A percentile compares a stretch with the other conserved stretches of the same genome.
Conservation (phyloP, 2,113 vertebrate genomes). For the Syrrhaptes paradoxus region DNA sequence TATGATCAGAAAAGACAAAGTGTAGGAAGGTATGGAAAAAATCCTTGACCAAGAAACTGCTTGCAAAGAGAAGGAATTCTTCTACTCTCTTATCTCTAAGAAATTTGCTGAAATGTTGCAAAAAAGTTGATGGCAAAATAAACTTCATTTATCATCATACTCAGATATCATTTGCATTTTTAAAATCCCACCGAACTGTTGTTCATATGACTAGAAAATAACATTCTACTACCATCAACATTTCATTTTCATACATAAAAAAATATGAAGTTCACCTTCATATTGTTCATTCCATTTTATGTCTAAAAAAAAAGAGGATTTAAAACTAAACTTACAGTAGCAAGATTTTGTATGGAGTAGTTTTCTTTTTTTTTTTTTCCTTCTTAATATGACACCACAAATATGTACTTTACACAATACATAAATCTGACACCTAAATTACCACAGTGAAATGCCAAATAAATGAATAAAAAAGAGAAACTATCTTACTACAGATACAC, state of each 20-base stretch:
- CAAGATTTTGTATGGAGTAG: not conserved
- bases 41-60: not conserved
- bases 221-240: not conserved
- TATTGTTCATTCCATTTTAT: not conserved
- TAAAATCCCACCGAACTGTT: not conserved
- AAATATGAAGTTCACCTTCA: not conserved
- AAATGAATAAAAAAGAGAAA: not conserved
- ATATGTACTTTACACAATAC: not conserved
- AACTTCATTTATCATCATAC: not conserved
- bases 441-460: not conserved
- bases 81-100: not conserved
- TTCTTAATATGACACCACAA: not conserved
- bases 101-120: not conserved
- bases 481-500: fast-evolving
- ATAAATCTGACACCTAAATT: not conserved
- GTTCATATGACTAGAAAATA: not conserved
- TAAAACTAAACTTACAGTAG: not conserved
- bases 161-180: not conserved
- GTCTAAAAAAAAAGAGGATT: not conserved
- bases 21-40: not conserved
- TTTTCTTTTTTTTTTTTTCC: not conserved
- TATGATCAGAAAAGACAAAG: not conserved
- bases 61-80: not conserved
- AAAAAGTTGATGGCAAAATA: not conserved
- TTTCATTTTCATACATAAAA: not conserved